Base-by-base conservation (phyloP, 1,140 invertebrate species). In the Nylanderia fulva region DNA sequence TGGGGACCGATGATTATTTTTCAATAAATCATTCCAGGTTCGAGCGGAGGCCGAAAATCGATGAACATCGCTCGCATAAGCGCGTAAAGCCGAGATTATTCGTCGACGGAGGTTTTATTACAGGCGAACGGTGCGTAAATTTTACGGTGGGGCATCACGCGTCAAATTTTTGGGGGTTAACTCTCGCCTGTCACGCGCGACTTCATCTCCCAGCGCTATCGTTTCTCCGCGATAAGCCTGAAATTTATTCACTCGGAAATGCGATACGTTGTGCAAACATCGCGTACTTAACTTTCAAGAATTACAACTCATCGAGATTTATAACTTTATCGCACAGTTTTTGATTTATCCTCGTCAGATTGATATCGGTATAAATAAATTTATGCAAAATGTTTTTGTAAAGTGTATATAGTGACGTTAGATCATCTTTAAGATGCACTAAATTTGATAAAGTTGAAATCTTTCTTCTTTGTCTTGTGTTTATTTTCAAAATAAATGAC, bases 161-260 rank as follows among this genome's bases (percentile, higher is more conserved):
- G 66, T 27, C 75, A 54, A n/a, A n/a, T 13, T 84, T 33, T 84
- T 84, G 80, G 80, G 45, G 80, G 80, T 84, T 84, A 83, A 52
- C 71, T 61, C 58, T 61, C 58, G 42, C 21, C 69, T 83, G 80
- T 83, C 80, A 71, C 45, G 15, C 11, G 45, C 45, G 15, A 18
- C 3, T 48, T 48, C 18, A 48, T 33, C n/a, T 21, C 21, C 6
- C 24, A 27, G n/a, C 42, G 15, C 3, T 7, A 45, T 39, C 7
- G 27, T 42, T 56, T 39, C 58, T 33, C 39, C 24, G n/a, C 21
- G 42, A 64, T 24, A 3, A 52, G 9, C 6, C 1, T 21, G 39
- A 27, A 21, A 52, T 66, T 63, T 18, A 63, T 63, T 66, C 21
- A 8, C n/a, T 33, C 21, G 3, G 7, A 1, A 36, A 4, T 58